Evolutionary conservation across 2,888 invertebrate species (phyloP), one percentile per base, ranked within the genome.

Genomic region (Argyra leucocephala): DNA sequence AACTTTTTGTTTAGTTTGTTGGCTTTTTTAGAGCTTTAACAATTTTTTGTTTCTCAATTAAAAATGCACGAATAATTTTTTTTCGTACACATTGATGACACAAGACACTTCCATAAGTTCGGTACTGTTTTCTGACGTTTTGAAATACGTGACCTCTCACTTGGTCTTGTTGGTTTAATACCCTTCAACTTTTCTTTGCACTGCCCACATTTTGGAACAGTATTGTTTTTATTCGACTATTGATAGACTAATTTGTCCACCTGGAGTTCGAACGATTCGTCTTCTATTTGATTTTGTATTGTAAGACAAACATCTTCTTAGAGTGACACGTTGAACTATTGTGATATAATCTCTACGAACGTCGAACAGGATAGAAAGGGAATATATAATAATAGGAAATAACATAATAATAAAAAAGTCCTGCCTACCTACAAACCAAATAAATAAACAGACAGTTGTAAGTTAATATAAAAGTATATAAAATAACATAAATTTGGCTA

Each of bases 31-130:
- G 85, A 70, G 97, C 94, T 81, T 96, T 95, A 66, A 94, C 92
- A 76, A 98, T 96, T 85, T 98, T 99, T 83, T 99, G 98, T 84
- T 99, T 99, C 83, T 99, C 99, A 76, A 99, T 95, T 66, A 99
- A 87, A 86, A 99, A 99, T 76, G 99, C 98, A 76, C 99, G 87
- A 73, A 98, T 90, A 76, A 99, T 99, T 82, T 98, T 92, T 81
- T 93, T 93, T 75, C 96, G 91, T 65, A 98, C 95, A 81, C 97
- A 97, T 77, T 89, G 90, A 84, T 96, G 96, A 82, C 97, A 97
- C 67, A 96, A 85, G 37, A 96, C 95, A 74, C 99, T 99, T 73
- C 99, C 99, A 75, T 99, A 99, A 1, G 96, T 91, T 69, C 99
- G 88, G 75, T 1, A 99, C 99, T 48, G 95, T 97, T 86, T 99